Evolutionary conservation across 2,113 vertebrate species (phyloP), one percentile per base, ranked within the genome.

Genomic region (Paramormyrops kingsleyae): DNA sequence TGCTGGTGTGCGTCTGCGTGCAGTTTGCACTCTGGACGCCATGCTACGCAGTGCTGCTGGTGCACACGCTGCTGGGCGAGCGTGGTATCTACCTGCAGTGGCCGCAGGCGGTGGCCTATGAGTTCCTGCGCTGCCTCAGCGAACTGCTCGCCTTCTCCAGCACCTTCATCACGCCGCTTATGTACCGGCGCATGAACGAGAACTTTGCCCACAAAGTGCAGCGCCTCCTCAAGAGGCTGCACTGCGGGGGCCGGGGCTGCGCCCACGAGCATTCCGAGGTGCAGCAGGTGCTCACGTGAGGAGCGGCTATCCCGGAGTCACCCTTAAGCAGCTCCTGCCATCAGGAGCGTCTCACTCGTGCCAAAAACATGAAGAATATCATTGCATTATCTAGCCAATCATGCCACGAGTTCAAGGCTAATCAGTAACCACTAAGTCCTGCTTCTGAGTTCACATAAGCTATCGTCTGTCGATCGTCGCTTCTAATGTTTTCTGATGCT

Each of bases 21-120:
- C 98, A 99, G 94, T 98, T 99, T 35, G 93, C 95, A 0, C 95
- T 99, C 6, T 99, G 99, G 99, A 98, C 98, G 0, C 99, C 98
- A 0, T 98, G 99, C 91, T 99, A 99, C 1, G 92, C 97, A 90
- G 96, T 92, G 12, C 96, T 99, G 86, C 92, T 99, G 93, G 96
- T 97, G 13, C 97, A 96, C 94, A 97, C 96, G 0, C 92, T 98
- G 21, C 94, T 95, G 0, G 95, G 95, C 1, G 91, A 94, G 0
- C 94, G 92, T 0, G 97, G 95, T 39, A 95, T 93, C 89, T 90
- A 92, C 0, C 66, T 89, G 3, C 95, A 94, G 0, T 91, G 93
- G 10, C 94, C 91, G 3, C 95, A 95, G 90, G 66, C 93, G 44
- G 94, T 96, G 15, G 93, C 94, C 27, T 94, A 97, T 90, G 94